Percentiles rank a stretch among this genome's conserved stretches.
Conservation (phyloP, 2,888 invertebrate genomes). For the Sarcophaga variegata region DNA sequence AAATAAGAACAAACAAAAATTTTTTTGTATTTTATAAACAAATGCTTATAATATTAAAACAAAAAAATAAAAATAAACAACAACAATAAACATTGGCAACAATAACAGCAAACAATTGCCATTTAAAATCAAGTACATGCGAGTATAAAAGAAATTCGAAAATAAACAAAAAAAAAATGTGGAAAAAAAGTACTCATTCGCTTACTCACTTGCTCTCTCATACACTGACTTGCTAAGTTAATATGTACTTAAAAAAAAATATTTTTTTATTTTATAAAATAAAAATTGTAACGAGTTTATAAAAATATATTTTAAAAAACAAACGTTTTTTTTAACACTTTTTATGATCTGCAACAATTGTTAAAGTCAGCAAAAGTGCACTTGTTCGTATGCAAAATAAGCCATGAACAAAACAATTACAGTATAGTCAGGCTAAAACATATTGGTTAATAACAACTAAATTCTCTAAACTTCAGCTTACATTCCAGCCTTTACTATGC, state of each 20-base stretch:
- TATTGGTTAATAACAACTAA: too few species aligned
- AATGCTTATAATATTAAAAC: conserved; percentile 27
- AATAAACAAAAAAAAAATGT: conserved; percentile 12
- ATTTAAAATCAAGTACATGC: neutral
- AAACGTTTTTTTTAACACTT: conserved; percentile 1
- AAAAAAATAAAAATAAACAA: conserved; percentile 6
- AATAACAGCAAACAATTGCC: conserved; percentile 45
- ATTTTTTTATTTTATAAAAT: neutral
- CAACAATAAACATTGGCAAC: conserved; percentile 8
- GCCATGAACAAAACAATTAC: neutral
- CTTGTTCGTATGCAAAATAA: conserved; percentile 25
- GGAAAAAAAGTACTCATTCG: neutral
- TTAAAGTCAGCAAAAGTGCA: conserved; percentile 62
- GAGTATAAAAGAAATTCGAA: conserved; percentile 5
- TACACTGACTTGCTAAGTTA: too few species aligned
- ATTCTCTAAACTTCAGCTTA: too few species aligned
- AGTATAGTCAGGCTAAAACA: too few species aligned
- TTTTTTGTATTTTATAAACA: conserved; percentile 28
- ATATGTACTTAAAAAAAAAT: too few species aligned
- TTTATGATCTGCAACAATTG: conserved; percentile 18
- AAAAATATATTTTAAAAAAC: conserved; percentile 16
- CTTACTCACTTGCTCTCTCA: too few species aligned
- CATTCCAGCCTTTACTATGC: too few species aligned
- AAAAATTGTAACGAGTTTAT: conserved; percentile 48
- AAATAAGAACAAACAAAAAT: neutral